Evolutionary conservation across 2,888 invertebrate species (phyloP).

Genomic region (Diarsia dahlii): DNA sequence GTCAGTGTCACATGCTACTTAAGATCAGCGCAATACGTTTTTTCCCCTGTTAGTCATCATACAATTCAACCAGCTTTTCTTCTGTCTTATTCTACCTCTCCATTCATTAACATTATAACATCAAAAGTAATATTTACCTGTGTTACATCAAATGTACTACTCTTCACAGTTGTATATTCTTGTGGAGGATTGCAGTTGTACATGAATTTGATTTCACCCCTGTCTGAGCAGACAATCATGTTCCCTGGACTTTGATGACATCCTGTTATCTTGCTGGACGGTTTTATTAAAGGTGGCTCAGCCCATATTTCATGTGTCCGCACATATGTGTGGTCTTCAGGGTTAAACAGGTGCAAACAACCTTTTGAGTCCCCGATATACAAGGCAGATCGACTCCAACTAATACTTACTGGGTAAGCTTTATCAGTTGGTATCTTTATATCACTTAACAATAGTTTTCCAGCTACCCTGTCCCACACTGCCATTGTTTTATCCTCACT

Average conservation of each 20-base stretch:
- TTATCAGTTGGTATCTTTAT: conserved; percentile 82
- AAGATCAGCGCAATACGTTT: neutral
- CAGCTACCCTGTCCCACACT: conserved; percentile 90
- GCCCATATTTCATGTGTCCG: conserved; percentile 83
- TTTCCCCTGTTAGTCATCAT: neutral
- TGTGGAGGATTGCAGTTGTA: conserved; percentile 86
- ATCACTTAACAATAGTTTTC: conserved; percentile 82
- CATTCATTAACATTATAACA: neutral
- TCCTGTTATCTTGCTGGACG: conserved; percentile 84
- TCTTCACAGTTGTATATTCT: conserved; percentile 79
- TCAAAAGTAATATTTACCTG: conserved; percentile 75
- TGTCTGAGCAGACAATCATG: conserved; percentile 86
- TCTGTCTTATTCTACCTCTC: neutral
- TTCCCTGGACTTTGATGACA: conserved; percentile 83
- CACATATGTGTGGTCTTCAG: conserved; percentile 77
- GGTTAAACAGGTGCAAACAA: conserved; percentile 83
- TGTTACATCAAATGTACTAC: conserved; percentile 84
- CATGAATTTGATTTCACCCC: conserved; percentile 86
- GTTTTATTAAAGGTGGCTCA: conserved; percentile 79
- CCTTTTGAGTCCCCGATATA: conserved; percentile 88
- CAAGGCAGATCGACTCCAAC: conserved; percentile 83
- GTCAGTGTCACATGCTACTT: neutral
- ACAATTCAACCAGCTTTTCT: neutral
- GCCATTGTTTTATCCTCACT: conserved; percentile 91
- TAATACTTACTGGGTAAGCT: conserved; percentile 85